Percentiles rank a stretch among this genome's conserved stretches.
These are phyloP conservation scores for Rhyacichthys aspro DNA, from an alignment of 2,797 vertebrate species.

Conservation along the genomic window DNA sequence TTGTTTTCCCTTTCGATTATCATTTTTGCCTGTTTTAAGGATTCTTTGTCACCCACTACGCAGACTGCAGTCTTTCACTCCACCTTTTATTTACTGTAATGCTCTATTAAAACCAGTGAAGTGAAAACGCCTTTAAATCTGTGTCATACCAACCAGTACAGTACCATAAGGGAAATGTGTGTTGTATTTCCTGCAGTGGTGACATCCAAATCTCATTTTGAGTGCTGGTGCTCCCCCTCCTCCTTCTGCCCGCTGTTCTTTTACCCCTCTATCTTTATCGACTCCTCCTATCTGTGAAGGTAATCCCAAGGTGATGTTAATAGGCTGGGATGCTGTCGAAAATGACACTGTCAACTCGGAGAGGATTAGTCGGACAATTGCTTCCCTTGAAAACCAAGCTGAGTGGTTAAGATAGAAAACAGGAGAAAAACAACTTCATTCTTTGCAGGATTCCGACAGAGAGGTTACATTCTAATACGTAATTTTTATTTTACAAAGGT, in stretches of 20 bases:
- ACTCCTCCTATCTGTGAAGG: conserved; percentile 51
- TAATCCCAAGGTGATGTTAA: conserved; percentile 74
- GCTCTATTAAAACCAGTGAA: not conserved
- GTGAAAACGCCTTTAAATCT: not conserved
- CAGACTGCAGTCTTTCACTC: not conserved
- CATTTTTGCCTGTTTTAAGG: not conserved
- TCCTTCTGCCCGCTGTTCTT: conserved; percentile 3
- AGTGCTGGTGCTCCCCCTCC: conserved; percentile 22
- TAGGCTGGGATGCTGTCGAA: conserved; percentile 55
- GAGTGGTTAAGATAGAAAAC: conserved; percentile 45
- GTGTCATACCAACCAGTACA: not conserved
- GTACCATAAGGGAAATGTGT: not conserved
- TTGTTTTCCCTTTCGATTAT: not conserved
- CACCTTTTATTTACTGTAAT: not conserved
- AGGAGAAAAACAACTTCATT: conserved; percentile 50
- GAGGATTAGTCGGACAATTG: conserved; percentile 63
- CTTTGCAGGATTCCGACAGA: conserved; percentile 15
- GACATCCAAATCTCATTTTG: conserved; percentile 41
- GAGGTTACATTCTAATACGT: too few relatives aligned
- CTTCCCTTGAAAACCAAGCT: conserved; percentile 36
- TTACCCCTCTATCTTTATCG: conserved; percentile 22
- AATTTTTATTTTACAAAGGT: too few relatives aligned
- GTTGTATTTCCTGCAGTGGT: conserved; percentile 15
- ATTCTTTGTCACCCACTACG: not conserved
- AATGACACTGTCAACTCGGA: conserved; percentile 54